A percentile compares a stretch with the other conserved stretches of the same genome.
Conservation (phyloP, 2,113 vertebrate species). For the Oceanodroma tethys region DNA sequence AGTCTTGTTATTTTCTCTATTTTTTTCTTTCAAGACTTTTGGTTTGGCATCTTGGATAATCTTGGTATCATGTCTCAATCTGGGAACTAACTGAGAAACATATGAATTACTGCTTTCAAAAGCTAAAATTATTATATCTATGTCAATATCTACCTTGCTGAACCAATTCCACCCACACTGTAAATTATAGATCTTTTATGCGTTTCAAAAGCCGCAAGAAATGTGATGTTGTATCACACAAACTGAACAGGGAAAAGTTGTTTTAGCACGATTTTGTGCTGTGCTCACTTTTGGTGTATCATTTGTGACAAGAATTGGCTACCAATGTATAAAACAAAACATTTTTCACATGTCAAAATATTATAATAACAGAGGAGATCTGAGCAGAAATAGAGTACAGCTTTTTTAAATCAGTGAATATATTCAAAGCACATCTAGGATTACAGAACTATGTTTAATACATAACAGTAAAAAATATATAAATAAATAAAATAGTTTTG, state of each 20-base stretch:
- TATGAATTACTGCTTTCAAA: neutral
- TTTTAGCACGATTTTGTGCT: neutral
- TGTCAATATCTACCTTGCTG: neutral
- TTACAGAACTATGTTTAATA: neutral
- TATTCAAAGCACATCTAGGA: neutral
- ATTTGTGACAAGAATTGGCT: neutral
- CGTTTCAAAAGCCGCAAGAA: neutral
- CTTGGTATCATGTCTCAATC: neutral
- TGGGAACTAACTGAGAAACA: neutral
- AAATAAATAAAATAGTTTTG: neutral
- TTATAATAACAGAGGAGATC: neutral
- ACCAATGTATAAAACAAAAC: neutral
- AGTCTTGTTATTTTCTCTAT: neutral
- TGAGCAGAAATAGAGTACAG: neutral
- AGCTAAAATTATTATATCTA: neutral
- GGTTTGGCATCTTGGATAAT: neutral
- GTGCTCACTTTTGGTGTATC: neutral
- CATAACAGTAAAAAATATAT: neutral
- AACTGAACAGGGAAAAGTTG: neutral
- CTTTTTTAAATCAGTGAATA: neutral
- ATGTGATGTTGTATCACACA: neutral
- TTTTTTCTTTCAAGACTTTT: neutral
- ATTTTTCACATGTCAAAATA: neutral
- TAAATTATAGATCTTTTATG: neutral
- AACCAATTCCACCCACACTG: neutral